Evolutionary conservation across 2,888 invertebrate genomes (phyloP).

Genomic region (Anorthoa munda): DNA sequence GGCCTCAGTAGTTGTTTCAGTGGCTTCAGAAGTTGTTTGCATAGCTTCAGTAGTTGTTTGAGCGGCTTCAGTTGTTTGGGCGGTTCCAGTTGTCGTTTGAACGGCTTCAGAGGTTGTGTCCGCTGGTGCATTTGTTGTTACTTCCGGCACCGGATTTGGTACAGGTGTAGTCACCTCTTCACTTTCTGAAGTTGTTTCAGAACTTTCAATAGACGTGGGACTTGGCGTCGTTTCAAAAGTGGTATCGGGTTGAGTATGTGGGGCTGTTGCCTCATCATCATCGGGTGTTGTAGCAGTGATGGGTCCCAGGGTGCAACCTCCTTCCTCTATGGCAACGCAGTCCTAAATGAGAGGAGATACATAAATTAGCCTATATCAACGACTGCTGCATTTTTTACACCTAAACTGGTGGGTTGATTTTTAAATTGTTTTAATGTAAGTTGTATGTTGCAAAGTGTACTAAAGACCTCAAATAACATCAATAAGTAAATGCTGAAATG

Average conservation of each 20-base stretch:
- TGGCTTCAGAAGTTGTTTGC: background rate
- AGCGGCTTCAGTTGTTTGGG: background rate
- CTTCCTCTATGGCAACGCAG: conserved; percentile 16
- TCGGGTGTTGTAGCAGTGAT: conserved; percentile 9
- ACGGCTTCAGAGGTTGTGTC: too few relatives aligned
- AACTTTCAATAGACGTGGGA: background rate
- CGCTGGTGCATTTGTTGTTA: too few relatives aligned
- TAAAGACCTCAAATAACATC: too few relatives aligned
- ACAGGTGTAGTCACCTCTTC: background rate
- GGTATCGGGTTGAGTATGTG: conserved; percentile 50
- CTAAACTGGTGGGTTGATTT: too few relatives aligned
- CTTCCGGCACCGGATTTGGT: too few relatives aligned
- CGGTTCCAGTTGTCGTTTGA: too few relatives aligned
- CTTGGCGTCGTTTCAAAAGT: conserved; percentile 52
- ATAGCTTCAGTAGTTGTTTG: conserved; percentile 32
- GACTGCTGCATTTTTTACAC: too few relatives aligned
- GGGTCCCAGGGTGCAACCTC: conserved; percentile 28
- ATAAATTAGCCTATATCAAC: too few relatives aligned
- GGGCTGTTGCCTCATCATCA: background rate
- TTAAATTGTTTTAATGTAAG: too few relatives aligned
- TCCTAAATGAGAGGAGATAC: background rate
- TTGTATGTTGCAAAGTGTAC: too few relatives aligned
- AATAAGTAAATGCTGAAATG: too few relatives aligned
- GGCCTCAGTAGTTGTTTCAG: conserved; percentile 1
- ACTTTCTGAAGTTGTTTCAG: background rate